Evolutionary conservation across 2,888 invertebrate species (phyloP).

Genomic region (Dichetophora obliterata): DNA sequence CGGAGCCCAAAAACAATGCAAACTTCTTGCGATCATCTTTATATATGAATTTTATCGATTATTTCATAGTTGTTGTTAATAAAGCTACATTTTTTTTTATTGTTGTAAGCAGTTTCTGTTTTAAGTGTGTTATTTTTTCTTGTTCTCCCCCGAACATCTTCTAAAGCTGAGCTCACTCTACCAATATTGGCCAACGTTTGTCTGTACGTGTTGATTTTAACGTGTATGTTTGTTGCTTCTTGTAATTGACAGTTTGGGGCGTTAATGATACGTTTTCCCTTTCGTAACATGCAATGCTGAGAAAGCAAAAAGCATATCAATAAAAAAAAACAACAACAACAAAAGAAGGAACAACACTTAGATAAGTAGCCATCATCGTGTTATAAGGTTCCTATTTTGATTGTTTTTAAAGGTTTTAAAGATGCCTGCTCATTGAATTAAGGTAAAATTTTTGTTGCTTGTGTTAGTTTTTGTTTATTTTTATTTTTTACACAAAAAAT

Average conservation of each 20-base stretch:
- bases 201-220: background rate
- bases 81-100: background rate
- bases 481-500: too few relatives aligned
- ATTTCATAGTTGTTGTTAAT: constrained; percentile 9
- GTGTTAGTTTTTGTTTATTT: too few relatives aligned
- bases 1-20: background rate
- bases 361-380: too few relatives aligned
- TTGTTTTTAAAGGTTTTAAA: background rate
- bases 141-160: background rate
- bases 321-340: too few relatives aligned
- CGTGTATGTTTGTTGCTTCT: constrained; percentile 32
- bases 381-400: too few relatives aligned
- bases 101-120: background rate
- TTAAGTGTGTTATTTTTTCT: background rate
- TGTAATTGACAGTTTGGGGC: constrained; percentile 44
- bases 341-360: too few relatives aligned
- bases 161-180: background rate
- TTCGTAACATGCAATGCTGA: background rate
- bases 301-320: background rate
- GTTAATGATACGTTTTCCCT: constrained; percentile 43
- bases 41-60: constrained; percentile 2
- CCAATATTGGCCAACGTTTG: background rate
- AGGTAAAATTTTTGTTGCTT: too few relatives aligned
- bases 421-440: background rate
- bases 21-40: constrained; percentile 3